Evolutionary conservation across 1,140 invertebrate genomes (phyloP).

Genomic region (Phymorhynchus buccinoides): DNA sequence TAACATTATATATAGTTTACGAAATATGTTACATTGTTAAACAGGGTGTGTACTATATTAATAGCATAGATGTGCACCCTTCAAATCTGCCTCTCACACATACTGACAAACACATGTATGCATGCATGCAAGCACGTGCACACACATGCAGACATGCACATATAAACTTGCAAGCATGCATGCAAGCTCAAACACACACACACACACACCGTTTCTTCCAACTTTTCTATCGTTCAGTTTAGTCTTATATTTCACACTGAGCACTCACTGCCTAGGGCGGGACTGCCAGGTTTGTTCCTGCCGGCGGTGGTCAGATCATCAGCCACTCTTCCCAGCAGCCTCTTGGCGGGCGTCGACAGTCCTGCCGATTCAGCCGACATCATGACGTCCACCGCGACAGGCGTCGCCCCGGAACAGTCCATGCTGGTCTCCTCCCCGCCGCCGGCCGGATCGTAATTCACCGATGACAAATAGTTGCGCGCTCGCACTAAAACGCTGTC

Average conservation of each 20-base stretch:
- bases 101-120: background rate
- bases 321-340: slow-evolving; percentile 3
- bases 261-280: slow-evolving; percentile 6
- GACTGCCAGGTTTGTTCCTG: slow-evolving; percentile 4
- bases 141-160: background rate
- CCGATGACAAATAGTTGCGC: slow-evolving; percentile 1
- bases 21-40: background rate
- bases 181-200: background rate
- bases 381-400: background rate
- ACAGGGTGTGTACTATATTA: background rate
- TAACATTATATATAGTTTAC: background rate
- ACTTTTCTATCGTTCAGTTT: background rate
- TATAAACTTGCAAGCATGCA: background rate
- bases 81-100: background rate
- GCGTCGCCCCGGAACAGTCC: background rate
- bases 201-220: background rate
- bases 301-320: slow-evolving; percentile 10
- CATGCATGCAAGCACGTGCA: background rate
- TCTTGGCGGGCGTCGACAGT: slow-evolving; percentile 7
- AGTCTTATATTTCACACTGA: background rate
- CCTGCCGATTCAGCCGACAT: background rate
- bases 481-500: slow-evolving; percentile 29
- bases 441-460: background rate
- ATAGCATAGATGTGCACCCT: no score
- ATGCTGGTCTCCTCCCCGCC: background rate